Evolutionary conservation across 2,113 vertebrate species (phyloP), one percentile per base, ranked within the genome.

Genomic region (Coregonus clupeaformis): DNA sequence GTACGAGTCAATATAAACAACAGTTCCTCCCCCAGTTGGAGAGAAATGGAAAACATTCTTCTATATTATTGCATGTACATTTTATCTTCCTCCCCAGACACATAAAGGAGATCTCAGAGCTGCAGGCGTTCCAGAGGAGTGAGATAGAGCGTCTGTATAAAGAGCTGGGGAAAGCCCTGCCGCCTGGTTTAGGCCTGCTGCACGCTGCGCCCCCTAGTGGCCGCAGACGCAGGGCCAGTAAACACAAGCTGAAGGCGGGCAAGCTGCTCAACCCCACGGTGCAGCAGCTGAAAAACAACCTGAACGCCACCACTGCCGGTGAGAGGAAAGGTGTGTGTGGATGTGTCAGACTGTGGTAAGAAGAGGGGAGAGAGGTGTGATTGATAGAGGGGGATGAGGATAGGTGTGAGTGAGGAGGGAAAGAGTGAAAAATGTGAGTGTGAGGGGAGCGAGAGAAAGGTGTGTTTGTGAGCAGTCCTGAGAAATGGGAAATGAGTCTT

Each of bases 61-160:
- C 22, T 22, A 63, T 52, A 47, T 66, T 30, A 20, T 27, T 5
- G 16, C 16, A 52, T 29, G 25, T n/a, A 16, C 45, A 7, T 52
- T n/a, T 22, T 13, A 24, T 42, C 13, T 49, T 55, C 76, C 68
- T 75, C 29, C 70, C 71, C 63, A 99, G 97, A 89, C 98, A 99
- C 88, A 95, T 98, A 94, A 97, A 97, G 71, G 98, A 99, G 92
- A 97, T 99, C 75, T 95, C 97, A 0, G 97, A 99, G 83, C 93
- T 99, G 42, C 97, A 99, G 88, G 95, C 94, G 0, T 96, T 97
- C 85, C 98, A 99, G 88, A 96, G 96, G 83, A 93, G 90, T 32
- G 98, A 99, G 90, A 96, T 99, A 4, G 96, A 99, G 86, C 88
- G 86, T 9, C 87, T 99, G 69, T 99, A 98, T 81, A 88, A 85